phyloP scores from a whole-genome alignment of 2,797 vertebrate genomes.

The Acestrorhynchus altus region DNA sequence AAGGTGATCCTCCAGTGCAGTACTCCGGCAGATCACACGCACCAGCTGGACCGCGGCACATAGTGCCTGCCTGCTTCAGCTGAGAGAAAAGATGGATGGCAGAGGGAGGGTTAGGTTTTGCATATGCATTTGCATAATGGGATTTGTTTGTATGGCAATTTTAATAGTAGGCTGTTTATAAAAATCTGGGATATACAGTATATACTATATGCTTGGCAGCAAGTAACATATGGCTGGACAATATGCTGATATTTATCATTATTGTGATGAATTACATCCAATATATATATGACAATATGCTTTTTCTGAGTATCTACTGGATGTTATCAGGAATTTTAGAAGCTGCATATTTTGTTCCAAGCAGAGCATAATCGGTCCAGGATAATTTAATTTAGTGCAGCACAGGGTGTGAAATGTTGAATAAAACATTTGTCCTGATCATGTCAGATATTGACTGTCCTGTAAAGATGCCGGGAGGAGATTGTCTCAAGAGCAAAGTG shows the following conservation, averaged over 20 bases:
- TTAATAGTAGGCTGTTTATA: not conserved
- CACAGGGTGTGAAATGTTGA: no score
- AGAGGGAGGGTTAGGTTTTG: conserved; percentile 7
- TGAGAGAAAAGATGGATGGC: conserved; percentile 56
- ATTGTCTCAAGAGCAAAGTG: not conserved
- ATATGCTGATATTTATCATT: no score
- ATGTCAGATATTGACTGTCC: no score
- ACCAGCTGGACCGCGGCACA: conserved; percentile 84
- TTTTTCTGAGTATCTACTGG: no score
- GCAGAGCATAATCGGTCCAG: no score
- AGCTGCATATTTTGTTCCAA: no score
- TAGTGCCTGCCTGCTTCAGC: conserved; percentile 87
- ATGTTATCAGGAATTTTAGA: no score
- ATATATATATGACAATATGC: no score
- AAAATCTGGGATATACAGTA: not conserved
- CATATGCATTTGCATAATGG: not conserved
- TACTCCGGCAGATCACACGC: conserved; percentile 94
- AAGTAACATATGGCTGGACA: not conserved
- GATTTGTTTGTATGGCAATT: not conserved
- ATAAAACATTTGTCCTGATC: not conserved
- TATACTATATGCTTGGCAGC: not conserved
- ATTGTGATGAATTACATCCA: no score
- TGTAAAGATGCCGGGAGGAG: not conserved
- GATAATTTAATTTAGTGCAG: no score
- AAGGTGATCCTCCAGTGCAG: conserved; percentile 88